Percentiles rank a stretch among this genome's conserved stretches.
Evolutionary conservation across 1,140 invertebrate genomes (phyloP).

Genomic region (Drosophila burlai): DNA sequence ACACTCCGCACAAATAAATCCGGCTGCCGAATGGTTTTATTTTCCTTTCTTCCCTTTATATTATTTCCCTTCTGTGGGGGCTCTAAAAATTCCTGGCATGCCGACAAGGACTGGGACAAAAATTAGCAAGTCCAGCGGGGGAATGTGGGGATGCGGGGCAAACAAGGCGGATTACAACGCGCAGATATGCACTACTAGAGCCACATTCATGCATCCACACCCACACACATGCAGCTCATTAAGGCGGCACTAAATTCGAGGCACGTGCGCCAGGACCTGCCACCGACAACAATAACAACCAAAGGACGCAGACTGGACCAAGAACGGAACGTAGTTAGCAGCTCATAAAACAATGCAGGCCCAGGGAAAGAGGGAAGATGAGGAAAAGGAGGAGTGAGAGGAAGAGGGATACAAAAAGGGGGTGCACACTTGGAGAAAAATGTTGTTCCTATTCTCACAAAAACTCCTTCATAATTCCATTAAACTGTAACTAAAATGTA

Average conservation of each 20-base stretch:
- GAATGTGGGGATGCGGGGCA: neutral
- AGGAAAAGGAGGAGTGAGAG: neutral
- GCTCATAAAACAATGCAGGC: slow-evolving; percentile 77
- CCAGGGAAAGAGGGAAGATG: slow-evolving; percentile 15
- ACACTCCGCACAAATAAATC: slow-evolving; percentile 53
- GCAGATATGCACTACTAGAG: slow-evolving; percentile 40
- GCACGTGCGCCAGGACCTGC: slow-evolving; percentile 65
- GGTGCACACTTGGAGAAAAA: slow-evolving; percentile 6
- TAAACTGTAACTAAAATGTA: neutral
- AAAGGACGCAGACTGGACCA: slow-evolving; percentile 37
- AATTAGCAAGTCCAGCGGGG: slow-evolving; percentile 68
- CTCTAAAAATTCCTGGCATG: slow-evolving; percentile 74
- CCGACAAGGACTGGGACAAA: slow-evolving; percentile 66
- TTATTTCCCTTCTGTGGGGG: slow-evolving; percentile 6
- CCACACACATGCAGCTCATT: slow-evolving; percentile 77
- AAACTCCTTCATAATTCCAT: neutral
- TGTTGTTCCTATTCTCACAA: neutral
- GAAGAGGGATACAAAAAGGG: slow-evolving; percentile 1
- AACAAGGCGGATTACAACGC: slow-evolving; percentile 54
- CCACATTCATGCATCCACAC: slow-evolving; percentile 27
- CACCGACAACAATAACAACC: slow-evolving; percentile 48
- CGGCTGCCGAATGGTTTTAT: slow-evolving; percentile 42
- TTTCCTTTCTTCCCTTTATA: slow-evolving; percentile 12
- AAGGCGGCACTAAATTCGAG: slow-evolving; percentile 74
- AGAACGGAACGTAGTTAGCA: slow-evolving; percentile 74